Conservation (phyloP, 30 jellyfish, hydroid and myxozoan genomes). For the Haliclystus octoradiatus region DNA sequence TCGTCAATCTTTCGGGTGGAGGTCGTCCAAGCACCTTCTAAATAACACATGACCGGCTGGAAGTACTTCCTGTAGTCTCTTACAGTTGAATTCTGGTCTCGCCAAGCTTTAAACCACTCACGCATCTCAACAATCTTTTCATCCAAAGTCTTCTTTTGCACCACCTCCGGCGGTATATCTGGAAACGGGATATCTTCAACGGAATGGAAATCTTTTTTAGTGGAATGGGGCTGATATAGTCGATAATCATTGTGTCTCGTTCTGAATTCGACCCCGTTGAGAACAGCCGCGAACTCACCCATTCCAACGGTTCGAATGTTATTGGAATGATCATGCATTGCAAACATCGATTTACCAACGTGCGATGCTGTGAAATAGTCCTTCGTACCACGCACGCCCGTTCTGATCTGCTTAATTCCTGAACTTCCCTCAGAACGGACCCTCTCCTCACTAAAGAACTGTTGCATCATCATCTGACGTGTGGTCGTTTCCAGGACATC, state of each 20-base stretch:
- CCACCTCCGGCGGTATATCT: constrained; percentile 56
- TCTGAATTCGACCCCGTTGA: constrained; percentile 65
- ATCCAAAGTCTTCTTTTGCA: constrained; percentile 7
- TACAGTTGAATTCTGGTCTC: constrained; percentile 37
- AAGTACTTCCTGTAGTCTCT: constrained; percentile 58
- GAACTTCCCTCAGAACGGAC: constrained; percentile 6
- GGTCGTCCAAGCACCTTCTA: background rate
- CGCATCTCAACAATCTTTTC: constrained; percentile 63
- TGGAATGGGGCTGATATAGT: constrained; percentile 26
- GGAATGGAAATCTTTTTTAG: constrained; percentile 35
- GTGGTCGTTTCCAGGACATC: background rate
- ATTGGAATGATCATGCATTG: constrained; percentile 57
- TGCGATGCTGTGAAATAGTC: background rate
- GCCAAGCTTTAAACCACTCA: constrained; percentile 69
- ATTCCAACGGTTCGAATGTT: constrained; percentile 46
- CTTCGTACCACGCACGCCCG: background rate
- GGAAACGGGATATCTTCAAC: constrained; percentile 66
- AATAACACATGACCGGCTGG: constrained; percentile 56
- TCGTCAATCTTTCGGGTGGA: constrained; percentile 24
- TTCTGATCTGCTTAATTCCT: constrained; percentile 11
- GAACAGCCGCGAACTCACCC: constrained; percentile 68
- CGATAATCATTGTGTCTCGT: constrained; percentile 71
- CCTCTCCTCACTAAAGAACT: constrained; percentile 7
- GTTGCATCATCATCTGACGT: constrained; percentile 2
- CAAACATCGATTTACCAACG: background rate